phyloP scores from a whole-genome alignment of 2,797 vertebrate genomes.

The Hemitrygon akajei region DNA sequence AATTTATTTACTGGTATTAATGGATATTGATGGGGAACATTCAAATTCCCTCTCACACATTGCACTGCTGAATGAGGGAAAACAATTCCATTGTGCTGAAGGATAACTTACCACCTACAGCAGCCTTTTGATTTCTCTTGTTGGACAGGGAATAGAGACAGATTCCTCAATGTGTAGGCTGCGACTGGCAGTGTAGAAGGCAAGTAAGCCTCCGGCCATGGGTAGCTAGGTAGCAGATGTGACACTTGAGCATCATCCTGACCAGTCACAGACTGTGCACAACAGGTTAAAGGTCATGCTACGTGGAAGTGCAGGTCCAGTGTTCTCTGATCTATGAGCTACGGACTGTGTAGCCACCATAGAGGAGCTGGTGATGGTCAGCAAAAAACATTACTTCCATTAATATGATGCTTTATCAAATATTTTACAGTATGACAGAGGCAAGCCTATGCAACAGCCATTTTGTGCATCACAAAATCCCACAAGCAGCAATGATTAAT shows the following conservation, averaged over 20 bases:
- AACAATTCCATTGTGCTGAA: background rate
- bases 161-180: background rate
- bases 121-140: background rate
- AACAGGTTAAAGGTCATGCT: background rate
- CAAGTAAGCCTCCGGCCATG: too few species aligned
- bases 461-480: background rate
- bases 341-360: background rate
- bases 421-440: background rate
- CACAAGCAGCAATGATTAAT: background rate
- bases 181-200: background rate
- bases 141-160: background rate
- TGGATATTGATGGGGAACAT: background rate
- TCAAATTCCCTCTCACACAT: background rate
- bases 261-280: background rate
- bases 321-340: background rate
- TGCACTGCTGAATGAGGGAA: background rate
- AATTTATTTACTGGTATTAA: constrained; percentile 3
- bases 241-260: background rate
- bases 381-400: background rate
- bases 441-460: background rate
- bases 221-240: background rate
- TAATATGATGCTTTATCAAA: background rate
- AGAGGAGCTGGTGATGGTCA: background rate
- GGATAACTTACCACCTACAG: background rate
- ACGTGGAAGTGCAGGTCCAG: background rate